These are phyloP conservation scores for Oceanodroma tethys DNA, from an alignment of 2,113 vertebrate genomes.

Conservation along the genomic window DNA sequence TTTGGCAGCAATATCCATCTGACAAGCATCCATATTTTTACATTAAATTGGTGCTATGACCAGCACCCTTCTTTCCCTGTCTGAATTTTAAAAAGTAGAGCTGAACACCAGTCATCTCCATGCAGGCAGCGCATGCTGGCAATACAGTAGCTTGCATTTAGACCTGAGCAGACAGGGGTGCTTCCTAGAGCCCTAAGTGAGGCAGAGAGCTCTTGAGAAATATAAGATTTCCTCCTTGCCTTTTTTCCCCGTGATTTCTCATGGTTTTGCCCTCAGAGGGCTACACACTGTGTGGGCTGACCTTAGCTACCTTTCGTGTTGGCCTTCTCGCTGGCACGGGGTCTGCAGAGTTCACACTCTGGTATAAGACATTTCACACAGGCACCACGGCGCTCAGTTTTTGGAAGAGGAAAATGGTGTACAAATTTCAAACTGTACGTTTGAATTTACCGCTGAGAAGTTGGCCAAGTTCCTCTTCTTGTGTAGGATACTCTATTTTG, in stretches of 20 bases:
- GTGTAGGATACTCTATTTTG: background rate
- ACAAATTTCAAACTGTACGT: background rate
- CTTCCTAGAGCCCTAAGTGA: background rate
- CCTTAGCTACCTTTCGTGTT: background rate
- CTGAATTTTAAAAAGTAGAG: background rate
- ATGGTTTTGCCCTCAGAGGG: background rate
- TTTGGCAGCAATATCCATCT: background rate
- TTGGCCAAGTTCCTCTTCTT: background rate
- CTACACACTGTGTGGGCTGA: background rate
- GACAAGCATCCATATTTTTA: background rate
- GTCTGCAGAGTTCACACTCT: background rate
- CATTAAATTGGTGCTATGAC: background rate
- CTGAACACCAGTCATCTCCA: background rate
- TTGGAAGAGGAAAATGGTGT: background rate
- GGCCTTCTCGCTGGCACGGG: background rate
- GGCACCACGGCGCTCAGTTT: background rate
- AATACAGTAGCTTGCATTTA: background rate
- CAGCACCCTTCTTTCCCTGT: background rate
- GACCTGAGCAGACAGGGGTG: background rate
- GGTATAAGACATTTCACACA: background rate
- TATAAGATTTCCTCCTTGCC: background rate
- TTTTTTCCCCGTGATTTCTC: fast-evolving
- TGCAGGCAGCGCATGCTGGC: background rate
- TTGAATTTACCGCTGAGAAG: background rate
- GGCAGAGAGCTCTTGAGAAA: background rate